Percentiles rank a stretch among this genome's conserved stretches.
Conservation (phyloP, 2,797 vertebrate species). For the Muscicapa striata region DNA sequence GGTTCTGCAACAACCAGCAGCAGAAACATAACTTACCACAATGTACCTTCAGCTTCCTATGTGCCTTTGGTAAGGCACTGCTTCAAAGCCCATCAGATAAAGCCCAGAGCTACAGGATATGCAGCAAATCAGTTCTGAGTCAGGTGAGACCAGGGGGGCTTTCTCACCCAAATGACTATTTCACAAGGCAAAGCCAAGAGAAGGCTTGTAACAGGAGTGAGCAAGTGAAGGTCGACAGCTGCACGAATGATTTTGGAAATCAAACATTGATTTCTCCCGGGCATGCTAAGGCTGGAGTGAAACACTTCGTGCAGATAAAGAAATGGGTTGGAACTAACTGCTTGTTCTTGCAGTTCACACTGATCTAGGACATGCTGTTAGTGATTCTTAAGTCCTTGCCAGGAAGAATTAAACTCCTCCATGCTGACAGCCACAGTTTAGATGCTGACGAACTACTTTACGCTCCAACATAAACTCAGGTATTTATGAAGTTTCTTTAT, state of each 20-base stretch:
- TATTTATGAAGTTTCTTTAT: slow-evolving; percentile 59
- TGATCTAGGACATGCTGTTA: background rate
- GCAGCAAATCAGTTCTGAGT: background rate
- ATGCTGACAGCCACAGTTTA: slow-evolving; percentile 57
- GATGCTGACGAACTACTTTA: slow-evolving; percentile 56
- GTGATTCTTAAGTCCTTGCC: background rate
- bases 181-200: background rate
- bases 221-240: background rate
- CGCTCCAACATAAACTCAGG: slow-evolving; percentile 36
- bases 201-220: background rate
- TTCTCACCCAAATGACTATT: background rate
- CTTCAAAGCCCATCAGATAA: slow-evolving; percentile 7
- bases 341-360: background rate
- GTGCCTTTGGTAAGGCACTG: background rate
- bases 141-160: background rate
- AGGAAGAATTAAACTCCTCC: slow-evolving; percentile 57
- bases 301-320: background rate
- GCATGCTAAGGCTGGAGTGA: background rate
- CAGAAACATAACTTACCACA: background rate
- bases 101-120: background rate
- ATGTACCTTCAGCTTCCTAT: background rate
- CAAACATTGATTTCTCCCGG: background rate
- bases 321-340: background rate
- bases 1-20: background rate
- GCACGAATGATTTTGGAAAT: background rate